Evolutionary conservation across 2,113 vertebrate genomes (phyloP), one percentile per base, ranked within the genome.

Genomic region (Eptatretus burgeri): DNA sequence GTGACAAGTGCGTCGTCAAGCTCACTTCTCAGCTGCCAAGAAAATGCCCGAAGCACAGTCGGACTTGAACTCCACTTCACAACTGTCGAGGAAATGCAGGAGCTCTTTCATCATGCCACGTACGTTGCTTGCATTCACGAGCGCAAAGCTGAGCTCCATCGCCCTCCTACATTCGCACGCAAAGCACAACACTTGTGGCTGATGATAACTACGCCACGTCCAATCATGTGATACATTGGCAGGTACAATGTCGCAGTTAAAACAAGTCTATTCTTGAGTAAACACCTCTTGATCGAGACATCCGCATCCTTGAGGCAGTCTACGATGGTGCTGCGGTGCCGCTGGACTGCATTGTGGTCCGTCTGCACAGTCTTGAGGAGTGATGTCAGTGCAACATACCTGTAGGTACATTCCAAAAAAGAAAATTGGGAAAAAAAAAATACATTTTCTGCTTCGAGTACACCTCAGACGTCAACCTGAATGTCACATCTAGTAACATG

Each of bases 81-180:
- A 98, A 8, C 86, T 95, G 75, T 98, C 91, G 72, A 98, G 74
- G 74, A 98, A 98, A 77, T 95, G 93, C 64, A 98, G 81, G 68
- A 98, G 77, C 71, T 98, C 91, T 73, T 98, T 98, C 91, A 96
- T 98, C 91, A 98, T 98, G 67, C 91, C 91, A 73, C 91, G 79
- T 63, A 98, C 86, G 73, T 98, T 98, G 77, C 95, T 98, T 62
- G 89, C 91, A 53, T 96, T 98, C 68, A 98, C 89, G 62, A 98
- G 78, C 66, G 91, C 89, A 68, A 98, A 98, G 74, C 91, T 98
- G 70, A 98, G 78, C 67, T 98, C 91, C 91, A 98, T 98, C 50
- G 91, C 91, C 72, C 89, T 84, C 74, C 91, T 98, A 70, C 8
- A 51, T 10, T 53, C 10, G 50, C 13, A 62, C 14, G 18, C 12